Evolutionary conservation across 2,113 vertebrate genomes (phyloP).

Genomic region (Cryptomyrus ogoouensis): DNA sequence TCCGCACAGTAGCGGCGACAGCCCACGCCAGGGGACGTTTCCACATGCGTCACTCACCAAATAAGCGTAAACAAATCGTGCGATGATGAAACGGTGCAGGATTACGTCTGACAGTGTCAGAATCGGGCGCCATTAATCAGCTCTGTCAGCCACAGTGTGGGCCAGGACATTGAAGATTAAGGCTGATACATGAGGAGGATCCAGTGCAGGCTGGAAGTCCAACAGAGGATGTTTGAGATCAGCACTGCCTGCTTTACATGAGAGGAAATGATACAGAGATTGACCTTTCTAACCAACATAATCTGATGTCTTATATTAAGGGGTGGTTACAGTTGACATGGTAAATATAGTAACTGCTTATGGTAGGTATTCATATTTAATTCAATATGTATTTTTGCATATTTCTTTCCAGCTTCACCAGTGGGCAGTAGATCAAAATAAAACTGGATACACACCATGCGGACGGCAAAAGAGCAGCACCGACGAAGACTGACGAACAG

Average conservation of each 20-base stretch:
- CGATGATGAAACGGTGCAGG: slow-evolving; percentile 31
- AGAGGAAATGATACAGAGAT: not conserved
- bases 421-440: not conserved
- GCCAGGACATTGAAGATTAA: slow-evolving; percentile 14
- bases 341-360: not conserved
- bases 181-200: not conserved
- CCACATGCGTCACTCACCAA: slow-evolving; percentile 25
- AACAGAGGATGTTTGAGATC: slow-evolving; percentile 35
- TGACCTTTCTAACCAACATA: not conserved
- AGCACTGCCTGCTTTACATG: not conserved
- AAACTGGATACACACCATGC: not conserved
- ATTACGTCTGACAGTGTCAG: slow-evolving; percentile 27
- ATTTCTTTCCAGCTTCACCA: not conserved
- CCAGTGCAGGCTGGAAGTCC: not conserved
- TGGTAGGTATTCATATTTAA: not conserved
- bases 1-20: slow-evolving; percentile 2
- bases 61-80: slow-evolving; percentile 7
- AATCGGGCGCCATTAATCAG: slow-evolving; percentile 35
- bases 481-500: not conserved
- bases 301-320: not conserved
- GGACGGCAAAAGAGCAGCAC: not conserved
- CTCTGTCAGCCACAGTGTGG: slow-evolving; percentile 19
- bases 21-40: slow-evolving; percentile 27
- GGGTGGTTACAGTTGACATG: not conserved
- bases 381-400: not conserved